These are phyloP conservation scores for Danio choprae DNA, from an alignment of 2,797 vertebrate species.

Conservation along the genomic window DNA sequence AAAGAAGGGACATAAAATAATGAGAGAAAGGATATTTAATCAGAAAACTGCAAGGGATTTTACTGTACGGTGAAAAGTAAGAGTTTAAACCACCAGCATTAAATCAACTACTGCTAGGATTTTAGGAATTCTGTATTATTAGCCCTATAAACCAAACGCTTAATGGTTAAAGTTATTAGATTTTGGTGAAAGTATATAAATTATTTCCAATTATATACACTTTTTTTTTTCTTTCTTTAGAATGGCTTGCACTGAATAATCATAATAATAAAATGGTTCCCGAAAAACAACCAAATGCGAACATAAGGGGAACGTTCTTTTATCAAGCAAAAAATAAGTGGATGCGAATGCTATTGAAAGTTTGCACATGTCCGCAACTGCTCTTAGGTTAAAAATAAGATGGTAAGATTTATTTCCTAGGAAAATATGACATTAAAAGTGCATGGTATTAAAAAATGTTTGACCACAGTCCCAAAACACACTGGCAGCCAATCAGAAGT, in stretches of 20 bases:
- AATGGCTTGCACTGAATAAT: not conserved
- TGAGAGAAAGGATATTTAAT: not conserved
- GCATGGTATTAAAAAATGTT: no score
- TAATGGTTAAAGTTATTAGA: not conserved
- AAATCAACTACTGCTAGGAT: not conserved
- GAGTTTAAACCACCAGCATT: slow-evolving; percentile 34
- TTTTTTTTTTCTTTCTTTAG: not conserved
- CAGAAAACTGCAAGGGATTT: not conserved
- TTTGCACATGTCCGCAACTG: no score
- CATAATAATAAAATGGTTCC: not conserved
- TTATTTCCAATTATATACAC: no score
- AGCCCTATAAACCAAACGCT: not conserved
- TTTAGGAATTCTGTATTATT: not conserved
- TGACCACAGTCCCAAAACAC: no score
- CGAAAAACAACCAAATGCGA: no score
- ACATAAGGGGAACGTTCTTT: no score
- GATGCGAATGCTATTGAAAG: no score
- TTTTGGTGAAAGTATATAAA: not conserved
- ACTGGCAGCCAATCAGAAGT: no score
- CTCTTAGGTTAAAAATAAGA: no score
- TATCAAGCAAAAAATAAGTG: no score
- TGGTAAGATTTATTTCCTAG: no score
- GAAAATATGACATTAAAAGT: no score
- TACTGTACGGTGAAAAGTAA: slow-evolving; percentile 1
- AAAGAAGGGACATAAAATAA: not conserved